Evolutionary conservation across 2,797 vertebrate species (phyloP), one percentile per base, ranked within the genome.

Genomic region (Melanotaenia maccullochi): DNA sequence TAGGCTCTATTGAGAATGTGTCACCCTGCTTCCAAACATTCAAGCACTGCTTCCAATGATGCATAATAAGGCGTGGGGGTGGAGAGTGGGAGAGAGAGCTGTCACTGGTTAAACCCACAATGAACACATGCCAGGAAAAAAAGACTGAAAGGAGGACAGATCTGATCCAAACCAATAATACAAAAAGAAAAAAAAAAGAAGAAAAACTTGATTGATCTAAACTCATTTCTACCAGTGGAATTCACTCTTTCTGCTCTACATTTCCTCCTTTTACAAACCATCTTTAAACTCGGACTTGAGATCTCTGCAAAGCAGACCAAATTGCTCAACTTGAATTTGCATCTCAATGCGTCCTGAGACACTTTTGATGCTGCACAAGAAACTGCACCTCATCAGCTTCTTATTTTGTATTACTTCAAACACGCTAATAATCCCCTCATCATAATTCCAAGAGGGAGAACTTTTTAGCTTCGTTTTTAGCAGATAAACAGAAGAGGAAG

Each of bases 11-110:
- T 89, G 76, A 91, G 68, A 78, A 75, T 65, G 73, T 78, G 78
- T 88, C 83, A 75, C 78, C 61, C 73, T 81, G 75, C 76, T 81
- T 85, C 78, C 76, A 91, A 87, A 87, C 81, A 78, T 76, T 83
- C 73, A 77, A 65, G 73, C 63, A n/a, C 36, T 54, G 79, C 76
- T 65, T 71, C 81, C 75, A 82, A 13, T 71, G 72, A 73, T 59
- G 67, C 76, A 86, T 72, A 90, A 85, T 65, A 60, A 67, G 16
- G 11, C 32, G 8, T 30, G 79, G 78, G 85, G 67, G 81, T 52
- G 47, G 67, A 64, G 59, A 54, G 51, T 24, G 60, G 32, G 58
- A 33, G 68, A 68, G 68, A 67, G 56, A 77, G 60, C 16, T 1
- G 24, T 75, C 71, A 63, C 36, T 68, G 82, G 63, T 79, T 77